These are phyloP conservation scores for Strix uralensis DNA, from an alignment of 2,113 vertebrate species.

Conservation along the genomic window DNA sequence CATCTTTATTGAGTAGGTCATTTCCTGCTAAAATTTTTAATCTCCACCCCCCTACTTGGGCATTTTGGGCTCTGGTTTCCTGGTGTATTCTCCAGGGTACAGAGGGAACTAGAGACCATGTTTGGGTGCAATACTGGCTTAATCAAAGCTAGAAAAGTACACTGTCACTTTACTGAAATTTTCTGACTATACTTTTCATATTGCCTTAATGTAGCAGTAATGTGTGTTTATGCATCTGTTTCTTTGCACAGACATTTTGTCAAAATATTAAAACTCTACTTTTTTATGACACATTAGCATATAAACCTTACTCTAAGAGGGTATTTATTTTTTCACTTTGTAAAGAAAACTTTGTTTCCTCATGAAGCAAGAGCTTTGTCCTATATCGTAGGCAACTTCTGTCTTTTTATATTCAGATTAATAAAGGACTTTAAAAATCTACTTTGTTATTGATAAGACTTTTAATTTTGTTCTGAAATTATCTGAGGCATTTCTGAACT, in stretches of 20 bases:
- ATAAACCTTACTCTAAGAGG: conserved; percentile 85
- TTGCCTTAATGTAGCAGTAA: conserved; percentile 97
- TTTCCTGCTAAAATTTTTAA: conserved; percentile 58
- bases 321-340: conserved; percentile 90
- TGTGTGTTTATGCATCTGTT: conserved; percentile 90
- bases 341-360: conserved; percentile 93
- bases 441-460: neutral
- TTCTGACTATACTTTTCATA: conserved; percentile 85
- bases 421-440: conserved; percentile 74
- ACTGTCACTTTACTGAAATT: conserved; percentile 95
- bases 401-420: conserved; percentile 86
- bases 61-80: conserved; percentile 75
- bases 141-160: conserved; percentile 83
- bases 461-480: neutral
- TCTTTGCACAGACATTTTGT: conserved; percentile 93
- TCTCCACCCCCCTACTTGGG: conserved; percentile 54
- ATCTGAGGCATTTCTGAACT: neutral
- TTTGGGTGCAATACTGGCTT: conserved; percentile 91
- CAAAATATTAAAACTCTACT: conserved; percentile 83
- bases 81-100: conserved; percentile 72
- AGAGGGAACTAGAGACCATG: conserved; percentile 79
- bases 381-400: conserved; percentile 84
- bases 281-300: conserved; percentile 85
- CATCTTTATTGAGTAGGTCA: conserved; percentile 51
- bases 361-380: conserved; percentile 90